phyloP scores from a whole-genome alignment of 2,113 vertebrate species.

The Sorex araneus region DNA sequence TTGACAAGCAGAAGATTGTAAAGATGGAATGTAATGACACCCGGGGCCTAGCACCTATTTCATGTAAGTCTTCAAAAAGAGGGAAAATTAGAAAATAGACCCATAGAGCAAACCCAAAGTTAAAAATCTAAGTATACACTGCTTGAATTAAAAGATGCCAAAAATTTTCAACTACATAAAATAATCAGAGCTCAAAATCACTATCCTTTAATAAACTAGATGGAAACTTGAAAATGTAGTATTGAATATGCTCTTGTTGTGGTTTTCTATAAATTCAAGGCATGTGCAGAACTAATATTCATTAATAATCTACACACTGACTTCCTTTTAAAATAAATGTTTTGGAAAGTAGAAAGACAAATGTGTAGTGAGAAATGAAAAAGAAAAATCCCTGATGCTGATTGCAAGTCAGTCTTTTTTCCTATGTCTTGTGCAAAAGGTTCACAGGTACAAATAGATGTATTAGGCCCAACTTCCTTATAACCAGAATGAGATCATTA shows the following conservation, averaged over 20 bases:
- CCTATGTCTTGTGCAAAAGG: not conserved
- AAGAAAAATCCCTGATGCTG: not conserved
- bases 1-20: conserved; percentile 84
- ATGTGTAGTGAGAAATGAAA: conserved; percentile 30
- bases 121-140: conserved; percentile 60
- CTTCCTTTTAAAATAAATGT: conserved; percentile 50
- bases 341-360: conserved; percentile 16
- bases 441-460: not conserved
- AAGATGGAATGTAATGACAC: conserved; percentile 82
- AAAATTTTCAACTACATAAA: not conserved
- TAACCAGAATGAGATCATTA: not conserved
- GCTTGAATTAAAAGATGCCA: conserved; percentile 40
- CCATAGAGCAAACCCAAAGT: conserved; percentile 71
- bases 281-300: conserved; percentile 25
- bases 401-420: not conserved
- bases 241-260: conserved; percentile 16
- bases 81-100: conserved; percentile 83
- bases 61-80: conserved; percentile 79
- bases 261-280: conserved; percentile 6
- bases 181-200: conserved; percentile 30
- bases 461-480: not conserved
- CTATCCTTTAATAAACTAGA: conserved; percentile 37
- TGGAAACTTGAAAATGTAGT: conserved; percentile 26
- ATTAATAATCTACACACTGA: conserved; percentile 44
- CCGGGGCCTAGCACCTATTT: conserved; percentile 82